Evolutionary conservation across 2,888 invertebrate species (phyloP).

Genomic region (Sinodicranocentrus sp.): DNA sequence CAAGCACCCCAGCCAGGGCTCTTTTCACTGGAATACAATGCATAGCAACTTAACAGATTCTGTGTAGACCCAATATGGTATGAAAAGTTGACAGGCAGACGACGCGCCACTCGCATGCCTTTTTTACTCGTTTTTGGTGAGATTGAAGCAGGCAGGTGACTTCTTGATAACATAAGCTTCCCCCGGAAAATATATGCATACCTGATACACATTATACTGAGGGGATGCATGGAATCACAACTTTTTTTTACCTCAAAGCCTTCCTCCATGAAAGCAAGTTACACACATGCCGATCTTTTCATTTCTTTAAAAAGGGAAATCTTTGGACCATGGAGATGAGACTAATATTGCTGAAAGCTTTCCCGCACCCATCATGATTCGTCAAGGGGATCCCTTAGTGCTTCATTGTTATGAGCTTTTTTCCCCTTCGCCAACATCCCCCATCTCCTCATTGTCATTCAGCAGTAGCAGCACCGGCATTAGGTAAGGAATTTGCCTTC

Average conservation of each 20-base stretch:
- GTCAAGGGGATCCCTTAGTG: constrained; percentile 74
- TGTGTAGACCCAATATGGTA: too few relatives aligned
- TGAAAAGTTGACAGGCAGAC: too few relatives aligned
- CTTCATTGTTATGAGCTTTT: constrained; percentile 73
- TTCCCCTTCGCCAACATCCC: constrained; percentile 39
- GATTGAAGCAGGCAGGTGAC: too few relatives aligned
- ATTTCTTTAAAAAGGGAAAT: constrained; percentile 53
- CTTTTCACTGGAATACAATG: background rate
- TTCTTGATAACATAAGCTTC: too few relatives aligned
- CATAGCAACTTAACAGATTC: background rate
- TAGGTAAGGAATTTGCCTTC: constrained; percentile 22
- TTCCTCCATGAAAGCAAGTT: too few relatives aligned
- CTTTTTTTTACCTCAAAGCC: too few relatives aligned
- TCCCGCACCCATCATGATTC: constrained; percentile 72
- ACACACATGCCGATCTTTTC: constrained; percentile 16
- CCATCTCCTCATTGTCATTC: constrained; percentile 48
- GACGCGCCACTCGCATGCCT: too few relatives aligned
- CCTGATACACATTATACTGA: too few relatives aligned
- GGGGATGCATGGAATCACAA: too few relatives aligned
- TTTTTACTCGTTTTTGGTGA: too few relatives aligned
- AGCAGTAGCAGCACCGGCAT: constrained; percentile 19
- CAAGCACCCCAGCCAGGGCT: background rate
- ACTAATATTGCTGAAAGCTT: constrained; percentile 72
- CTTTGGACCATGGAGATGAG: constrained; percentile 63
- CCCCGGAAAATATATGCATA: too few relatives aligned